Evolutionary conservation across 2,113 vertebrate species (phyloP), one percentile per base, ranked within the genome.

Genomic region (Labeo rohita): DNA sequence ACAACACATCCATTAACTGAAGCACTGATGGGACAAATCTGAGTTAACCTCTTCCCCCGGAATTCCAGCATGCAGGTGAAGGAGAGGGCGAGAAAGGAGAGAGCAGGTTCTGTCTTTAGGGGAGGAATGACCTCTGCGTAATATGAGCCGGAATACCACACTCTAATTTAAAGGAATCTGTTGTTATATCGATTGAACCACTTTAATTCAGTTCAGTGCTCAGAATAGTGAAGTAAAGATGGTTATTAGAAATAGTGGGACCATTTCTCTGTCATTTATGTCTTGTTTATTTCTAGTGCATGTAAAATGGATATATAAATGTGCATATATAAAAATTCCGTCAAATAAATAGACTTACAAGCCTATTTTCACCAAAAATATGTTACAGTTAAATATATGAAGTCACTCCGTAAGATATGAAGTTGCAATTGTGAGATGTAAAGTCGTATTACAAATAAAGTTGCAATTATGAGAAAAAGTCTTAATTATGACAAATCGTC

Each of bases 1-100:
- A 70, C 82, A 70, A 66, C 77, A 87, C 39, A 77, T 70, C 49
- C 83, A 85, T 80, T 78, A 15, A 65, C 61, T 54, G 52, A 85
- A 68, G 59, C 34, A 63, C 59, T 63, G 36, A 80, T 54, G 63
- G 65, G 65, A 85, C 8, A 52, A 63, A 84, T 79, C 13, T 66
- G 16, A 52, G 72, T 68, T 85, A 65, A 79, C 77, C 66, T 83
- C 50, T 54, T 70, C 34, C 65, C 50, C 81, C 8, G 4, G 49
- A 83, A 80, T 61, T n/a, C 39, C 83, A 34, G n/a, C 4, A 50
- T 39, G 49, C 45, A 76, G 76, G 81, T 80, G 49, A 77, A 65
- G 52, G 50, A 84, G 45, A 79, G 36, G 11, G 15, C 7, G 10
- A 79, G 50, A 78, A 75, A 80, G 66, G 68, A 75, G 63, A 73